Evolutionary conservation across 2,797 vertebrate species (phyloP).

Genomic region (Tapera naevia): DNA sequence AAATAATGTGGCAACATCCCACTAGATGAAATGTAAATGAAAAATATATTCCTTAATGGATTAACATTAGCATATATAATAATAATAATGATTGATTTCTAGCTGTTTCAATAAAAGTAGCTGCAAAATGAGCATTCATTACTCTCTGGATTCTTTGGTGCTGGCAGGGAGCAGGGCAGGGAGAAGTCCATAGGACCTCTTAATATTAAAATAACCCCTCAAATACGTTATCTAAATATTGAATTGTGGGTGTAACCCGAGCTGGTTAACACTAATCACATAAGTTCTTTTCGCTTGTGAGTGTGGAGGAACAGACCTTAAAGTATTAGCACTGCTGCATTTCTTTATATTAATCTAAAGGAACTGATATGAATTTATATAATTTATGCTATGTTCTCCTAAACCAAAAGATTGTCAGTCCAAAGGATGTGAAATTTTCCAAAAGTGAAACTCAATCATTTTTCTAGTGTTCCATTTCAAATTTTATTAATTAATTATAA

Average conservation of each 20-base stretch:
- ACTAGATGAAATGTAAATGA: constrained; percentile 34
- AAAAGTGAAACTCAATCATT: background rate
- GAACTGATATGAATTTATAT: background rate
- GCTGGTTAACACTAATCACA: background rate
- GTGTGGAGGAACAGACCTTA: background rate
- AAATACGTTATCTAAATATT: background rate
- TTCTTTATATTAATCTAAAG: background rate
- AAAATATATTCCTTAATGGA: constrained; percentile 21
- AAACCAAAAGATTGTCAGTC: background rate
- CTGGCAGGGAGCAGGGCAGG: background rate
- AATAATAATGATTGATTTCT: background rate
- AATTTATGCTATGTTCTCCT: background rate
- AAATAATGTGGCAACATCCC: background rate
- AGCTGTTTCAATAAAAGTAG: background rate
- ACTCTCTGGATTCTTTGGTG: background rate
- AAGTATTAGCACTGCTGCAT: background rate
- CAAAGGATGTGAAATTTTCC: background rate
- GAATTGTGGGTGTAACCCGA: background rate
- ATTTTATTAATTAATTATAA: background rate
- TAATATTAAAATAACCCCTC: background rate
- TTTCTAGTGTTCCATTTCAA: background rate
- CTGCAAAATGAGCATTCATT: background rate
- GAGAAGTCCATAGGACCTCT: background rate
- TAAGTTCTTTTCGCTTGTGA: background rate
- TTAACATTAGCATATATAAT: background rate